Conservation (phyloP, 1,140 invertebrate species). For the Listronotus bonariensis region DNA sequence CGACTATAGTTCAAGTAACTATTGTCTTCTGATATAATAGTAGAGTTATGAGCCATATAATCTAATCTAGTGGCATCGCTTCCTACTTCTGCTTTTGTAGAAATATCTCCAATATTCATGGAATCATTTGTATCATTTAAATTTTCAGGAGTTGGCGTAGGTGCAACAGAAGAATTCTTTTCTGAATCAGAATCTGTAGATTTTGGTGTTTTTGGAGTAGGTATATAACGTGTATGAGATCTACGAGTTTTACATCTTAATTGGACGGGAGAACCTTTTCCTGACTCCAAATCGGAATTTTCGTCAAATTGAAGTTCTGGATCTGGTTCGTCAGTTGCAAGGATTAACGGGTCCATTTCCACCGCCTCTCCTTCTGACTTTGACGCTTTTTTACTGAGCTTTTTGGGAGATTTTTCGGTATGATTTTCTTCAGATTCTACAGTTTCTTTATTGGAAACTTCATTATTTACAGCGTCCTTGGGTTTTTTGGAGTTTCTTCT, state of each 20-base stretch:
- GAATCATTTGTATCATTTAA: conserved; percentile 39
- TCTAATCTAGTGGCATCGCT: conserved; percentile 45
- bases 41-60: conserved; percentile 32
- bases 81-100: conserved; percentile 47
- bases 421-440: conserved; percentile 13
- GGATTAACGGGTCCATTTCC: conserved; percentile 48
- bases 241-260: conserved; percentile 49
- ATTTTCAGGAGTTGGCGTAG: conserved; percentile 24
- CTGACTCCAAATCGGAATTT: conserved; percentile 51
- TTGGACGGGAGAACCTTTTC: conserved; percentile 47
- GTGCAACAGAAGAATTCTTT: conserved; percentile 20
- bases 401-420: conserved; percentile 11
- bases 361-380: conserved; percentile 23
- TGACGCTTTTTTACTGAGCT: not conserved
- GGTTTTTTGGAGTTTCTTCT: conserved; percentile 9
- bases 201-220: conserved; percentile 54
- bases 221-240: conserved; percentile 50
- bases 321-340: conserved; percentile 48
- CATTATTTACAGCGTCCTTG: conserved; percentile 1
- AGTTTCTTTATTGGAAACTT: conserved; percentile 11
- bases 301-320: conserved; percentile 53
- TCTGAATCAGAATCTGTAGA: conserved; percentile 33
- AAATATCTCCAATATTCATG: conserved; percentile 36
- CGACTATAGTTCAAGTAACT: conserved; percentile 37
- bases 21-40: conserved; percentile 33